Conservation (phyloP, 2,797 vertebrate species). For the Myripristis murdjan region DNA sequence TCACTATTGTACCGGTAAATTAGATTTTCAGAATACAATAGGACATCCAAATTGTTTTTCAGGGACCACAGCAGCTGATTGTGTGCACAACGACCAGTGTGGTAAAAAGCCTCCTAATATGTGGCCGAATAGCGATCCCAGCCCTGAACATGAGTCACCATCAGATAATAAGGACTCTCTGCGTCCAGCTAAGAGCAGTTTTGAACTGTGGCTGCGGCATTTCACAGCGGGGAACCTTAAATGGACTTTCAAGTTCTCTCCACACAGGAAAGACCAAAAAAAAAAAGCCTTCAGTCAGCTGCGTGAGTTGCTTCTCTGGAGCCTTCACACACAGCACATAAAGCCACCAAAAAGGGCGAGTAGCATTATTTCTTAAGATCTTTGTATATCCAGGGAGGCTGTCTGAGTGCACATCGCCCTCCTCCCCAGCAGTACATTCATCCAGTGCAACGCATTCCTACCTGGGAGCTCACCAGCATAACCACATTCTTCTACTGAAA, state of each 20-base stretch:
- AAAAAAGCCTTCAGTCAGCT: constrained; percentile 25
- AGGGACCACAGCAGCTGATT: constrained; percentile 17
- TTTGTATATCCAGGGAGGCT: constrained; percentile 26
- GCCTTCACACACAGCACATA: constrained; percentile 43
- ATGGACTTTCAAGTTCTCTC: constrained; percentile 50
- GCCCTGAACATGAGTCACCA: constrained; percentile 53
- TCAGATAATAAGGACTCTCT: constrained; percentile 43
- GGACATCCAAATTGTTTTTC: not conserved
- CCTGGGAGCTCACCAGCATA: not conserved
- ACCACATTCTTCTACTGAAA: not conserved
- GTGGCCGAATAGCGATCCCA: constrained; percentile 54
- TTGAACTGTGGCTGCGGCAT: constrained; percentile 37
- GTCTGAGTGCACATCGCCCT: not conserved
- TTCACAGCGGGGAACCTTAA: constrained; percentile 55
- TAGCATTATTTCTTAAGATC: constrained; percentile 17
- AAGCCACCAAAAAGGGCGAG: constrained; percentile 56
- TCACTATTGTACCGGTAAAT: too few relatives aligned
- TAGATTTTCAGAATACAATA: too few relatives aligned
- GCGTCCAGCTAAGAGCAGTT: constrained; percentile 27
- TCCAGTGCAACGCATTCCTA: not conserved
- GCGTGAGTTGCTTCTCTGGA: constrained; percentile 42
- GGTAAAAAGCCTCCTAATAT: constrained; percentile 45
- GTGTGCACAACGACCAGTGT: constrained; percentile 34
- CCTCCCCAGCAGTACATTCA: not conserved
- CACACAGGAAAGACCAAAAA: constrained; percentile 35